Conservation (phyloP, 2,113 vertebrate genomes). For the Chaetops frenatus region DNA sequence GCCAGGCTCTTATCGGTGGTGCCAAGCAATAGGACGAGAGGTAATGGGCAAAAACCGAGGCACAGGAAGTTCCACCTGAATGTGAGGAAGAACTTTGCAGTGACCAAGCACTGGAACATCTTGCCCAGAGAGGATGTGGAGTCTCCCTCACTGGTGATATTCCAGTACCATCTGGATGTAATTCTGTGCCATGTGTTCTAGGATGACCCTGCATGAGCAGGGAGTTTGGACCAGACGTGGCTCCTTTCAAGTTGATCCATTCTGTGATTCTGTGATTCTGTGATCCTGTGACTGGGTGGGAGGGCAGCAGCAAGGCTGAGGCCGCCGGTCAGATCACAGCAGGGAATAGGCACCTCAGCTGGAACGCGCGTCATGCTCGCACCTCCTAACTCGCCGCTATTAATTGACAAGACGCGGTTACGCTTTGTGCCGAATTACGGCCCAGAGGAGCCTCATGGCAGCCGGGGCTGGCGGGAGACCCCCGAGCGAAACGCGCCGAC, state of each 20-base stretch:
- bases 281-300: rapidly evolving
- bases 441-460: background rate
- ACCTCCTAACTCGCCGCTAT: background rate
- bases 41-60: background rate
- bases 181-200: background rate
- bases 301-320: background rate
- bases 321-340: background rate
- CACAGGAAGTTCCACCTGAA: background rate
- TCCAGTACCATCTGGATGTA: background rate
- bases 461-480: background rate
- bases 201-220: background rate
- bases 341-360: background rate
- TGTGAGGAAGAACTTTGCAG: background rate
- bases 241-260: background rate
- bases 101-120: background rate
- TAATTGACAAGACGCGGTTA: background rate
- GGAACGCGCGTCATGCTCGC: background rate
- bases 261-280: background rate
- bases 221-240: background rate
- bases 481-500: background rate
- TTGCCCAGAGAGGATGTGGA: background rate
- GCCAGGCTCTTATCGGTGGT: background rate
- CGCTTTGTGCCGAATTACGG: background rate
- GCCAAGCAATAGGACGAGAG: background rate
- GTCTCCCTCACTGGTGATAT: background rate